Percentiles rank a stretch among this genome's conserved stretches.
Conservation (phyloP, 2,113 vertebrate genomes). For the Osmerus eperlanus region DNA sequence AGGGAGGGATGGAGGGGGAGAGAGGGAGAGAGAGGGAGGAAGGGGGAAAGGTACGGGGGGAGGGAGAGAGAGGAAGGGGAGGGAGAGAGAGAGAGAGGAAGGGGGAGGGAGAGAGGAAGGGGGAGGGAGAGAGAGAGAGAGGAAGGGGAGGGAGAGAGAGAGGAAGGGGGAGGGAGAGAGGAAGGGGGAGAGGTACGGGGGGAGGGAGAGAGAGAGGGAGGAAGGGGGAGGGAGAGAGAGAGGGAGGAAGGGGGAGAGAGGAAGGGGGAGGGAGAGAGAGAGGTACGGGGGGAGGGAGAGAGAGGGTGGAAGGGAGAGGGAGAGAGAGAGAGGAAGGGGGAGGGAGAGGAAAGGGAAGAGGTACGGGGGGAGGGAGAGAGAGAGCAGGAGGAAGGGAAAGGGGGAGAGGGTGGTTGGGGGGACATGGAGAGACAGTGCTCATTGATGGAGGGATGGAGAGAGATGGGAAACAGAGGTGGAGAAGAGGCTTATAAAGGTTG, state of each 20-base stretch:
- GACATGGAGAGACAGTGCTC: no score
- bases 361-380: constrained; percentile 7
- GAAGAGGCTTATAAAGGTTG: no score
- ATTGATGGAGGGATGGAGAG: no score
- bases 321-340: not conserved
- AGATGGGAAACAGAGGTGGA: no score
- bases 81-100: not conserved
- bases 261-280: not conserved
- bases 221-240: not conserved
- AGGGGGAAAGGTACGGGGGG: not conserved
- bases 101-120: not conserved
- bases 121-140: not conserved
- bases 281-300: not conserved
- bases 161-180: not conserved
- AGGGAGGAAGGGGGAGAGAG: not conserved
- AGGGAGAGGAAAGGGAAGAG: not conserved
- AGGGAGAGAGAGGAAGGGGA: constrained; percentile 4
- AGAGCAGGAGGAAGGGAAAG: no score
- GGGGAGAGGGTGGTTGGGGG: no score
- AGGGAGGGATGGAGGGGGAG: constrained; percentile 11
- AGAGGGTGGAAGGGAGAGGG: not conserved
- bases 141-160: no score
- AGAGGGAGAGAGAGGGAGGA: not conserved
- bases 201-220: constrained; percentile 3
- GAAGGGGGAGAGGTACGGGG: not conserved